Evolutionary conservation across 1,140 invertebrate genomes (phyloP), one percentile per base, ranked within the genome.

Genomic region (Theocolax elegans): DNA sequence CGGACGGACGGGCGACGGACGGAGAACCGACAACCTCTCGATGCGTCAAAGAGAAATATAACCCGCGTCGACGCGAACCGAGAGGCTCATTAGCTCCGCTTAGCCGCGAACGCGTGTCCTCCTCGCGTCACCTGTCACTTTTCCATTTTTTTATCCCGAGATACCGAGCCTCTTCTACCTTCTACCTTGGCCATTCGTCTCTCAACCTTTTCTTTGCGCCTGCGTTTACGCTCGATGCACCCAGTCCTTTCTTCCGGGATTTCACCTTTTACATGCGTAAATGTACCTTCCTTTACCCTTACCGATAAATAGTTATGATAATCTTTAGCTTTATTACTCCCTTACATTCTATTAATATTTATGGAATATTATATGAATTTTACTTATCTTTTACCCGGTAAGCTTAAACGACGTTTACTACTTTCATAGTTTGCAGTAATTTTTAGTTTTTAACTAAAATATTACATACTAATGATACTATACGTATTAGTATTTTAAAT

Each of bases 1-100:
- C 54, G 67, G 59, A 69, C 54, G 66, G 35, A 56, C 46, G 64
- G 40, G 46, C 21, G 48, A 13, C 21, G 31, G 53, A 48, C 25
- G 77, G 76, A 80, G 19, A 72, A 81, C 75, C 80, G 74, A 83
- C 83, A 84, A 80, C 76, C 78, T 76, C 76, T 79, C 79, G 82
- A 84, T 86, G 81, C 82, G 83, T 84, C 82, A 83, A 81, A 84
- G 83, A 85, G 83, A 85, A 84, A 85, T 85, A 85, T 85, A 86
- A 85, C 82, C 82, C 73, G 67, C 75, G 75, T 76, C 80, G 76
- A 80, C 80, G 80, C 78, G 79, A 77, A 77, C 77, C 74, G 82
- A 81, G 80, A 83, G 81, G 82, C 83, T 86, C 84, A 83, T 86
- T 86, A 86, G 83, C 81, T 76, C 72, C 76, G 78, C 79, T 83